Evolutionary conservation across 2,797 vertebrate genomes (phyloP).

Genomic region (Lagodon rhomboides): DNA sequence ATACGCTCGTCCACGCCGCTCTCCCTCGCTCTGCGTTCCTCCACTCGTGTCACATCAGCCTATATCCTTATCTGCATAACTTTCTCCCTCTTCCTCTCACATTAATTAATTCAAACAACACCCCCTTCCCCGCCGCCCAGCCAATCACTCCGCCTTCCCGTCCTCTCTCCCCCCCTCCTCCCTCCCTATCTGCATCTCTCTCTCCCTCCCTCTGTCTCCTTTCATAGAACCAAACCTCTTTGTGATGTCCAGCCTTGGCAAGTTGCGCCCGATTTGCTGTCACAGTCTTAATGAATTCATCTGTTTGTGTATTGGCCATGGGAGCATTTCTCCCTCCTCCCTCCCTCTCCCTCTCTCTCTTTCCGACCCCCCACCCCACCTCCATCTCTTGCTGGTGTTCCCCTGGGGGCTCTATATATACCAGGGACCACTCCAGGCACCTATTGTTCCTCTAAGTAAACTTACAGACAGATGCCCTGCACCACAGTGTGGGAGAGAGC

Average conservation of each 20-base stretch:
- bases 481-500: slow-evolving; percentile 74
- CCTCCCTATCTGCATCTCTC: slow-evolving; percentile 61
- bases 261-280: slow-evolving; percentile 87
- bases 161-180: slow-evolving; percentile 35
- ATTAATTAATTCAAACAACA: slow-evolving; percentile 86
- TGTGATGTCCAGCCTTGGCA: slow-evolving; percentile 89
- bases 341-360: slow-evolving; percentile 67
- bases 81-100: slow-evolving; percentile 77
- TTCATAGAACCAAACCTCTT: slow-evolving; percentile 86
- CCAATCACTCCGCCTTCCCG: slow-evolving; percentile 66
- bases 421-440: slow-evolving; percentile 76
- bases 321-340: slow-evolving; percentile 83
- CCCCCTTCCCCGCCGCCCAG: slow-evolving; percentile 72
- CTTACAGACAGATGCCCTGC: slow-evolving; percentile 85
- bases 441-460: slow-evolving; percentile 86
- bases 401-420: slow-evolving; percentile 90
- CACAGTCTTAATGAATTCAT: slow-evolving; percentile 93
- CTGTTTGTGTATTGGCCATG: slow-evolving; percentile 92
- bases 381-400: slow-evolving; percentile 75
- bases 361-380: slow-evolving; percentile 60
- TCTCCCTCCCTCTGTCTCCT: slow-evolving; percentile 78
- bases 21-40: slow-evolving; percentile 59
- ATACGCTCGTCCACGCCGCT: slow-evolving; percentile 38
- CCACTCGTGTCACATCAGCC: slow-evolving; percentile 64
- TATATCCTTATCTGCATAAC: slow-evolving; percentile 72